Evolutionary conservation across 2,888 invertebrate species (phyloP), one percentile per base, ranked within the genome.

Genomic region (Minunthozetes semirufus): DNA sequence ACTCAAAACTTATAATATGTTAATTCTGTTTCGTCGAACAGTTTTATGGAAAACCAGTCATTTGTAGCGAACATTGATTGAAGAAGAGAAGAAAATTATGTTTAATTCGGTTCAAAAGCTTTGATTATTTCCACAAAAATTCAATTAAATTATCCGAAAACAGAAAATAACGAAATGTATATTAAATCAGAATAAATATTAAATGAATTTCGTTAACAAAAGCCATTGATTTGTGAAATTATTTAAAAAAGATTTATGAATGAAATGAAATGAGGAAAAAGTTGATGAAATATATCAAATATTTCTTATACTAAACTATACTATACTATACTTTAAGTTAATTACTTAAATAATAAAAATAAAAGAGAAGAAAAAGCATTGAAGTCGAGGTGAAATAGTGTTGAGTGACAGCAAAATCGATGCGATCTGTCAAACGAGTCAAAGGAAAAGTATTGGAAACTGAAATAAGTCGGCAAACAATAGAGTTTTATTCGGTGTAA

Each of bases 401-500:
- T 2, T 50, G 50, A 50, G 50, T 19, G 50, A 42, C 27, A 27
- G 27, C 15, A 61, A 61, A 29, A 61, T 61, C 50, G 19, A 29
- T 61, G 25, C 4, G 27, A 61, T 27, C 25, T 61, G 61, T 61
- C 61, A 61, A 61, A 61, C 25, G 15, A 25, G 22, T 61, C 15
- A 29, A 61, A 61, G 25, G 5, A 27, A 61, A 61, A 27, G 19
- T 15, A 61, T 17, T 61, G 19, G 11, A 4, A 61, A 61, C 61
- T 27, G 27, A 61, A 61, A 61, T 61, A 61, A 22, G 27, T 22
- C 17, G 3, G 27, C 22, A 61, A 61, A 61, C 61, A 61, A 61
- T 61, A 19, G 61, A 50, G n/a, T 50, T 50, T 50, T n/a, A 19
- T 50, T n/a, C n/a, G 27, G 19, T 61, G 61, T 61, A 61, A 61